Percentiles rank a stretch among this genome's conserved stretches.
These are phyloP conservation scores for Danio choprae DNA, from an alignment of 2,797 vertebrate species.

Conservation along the genomic window DNA sequence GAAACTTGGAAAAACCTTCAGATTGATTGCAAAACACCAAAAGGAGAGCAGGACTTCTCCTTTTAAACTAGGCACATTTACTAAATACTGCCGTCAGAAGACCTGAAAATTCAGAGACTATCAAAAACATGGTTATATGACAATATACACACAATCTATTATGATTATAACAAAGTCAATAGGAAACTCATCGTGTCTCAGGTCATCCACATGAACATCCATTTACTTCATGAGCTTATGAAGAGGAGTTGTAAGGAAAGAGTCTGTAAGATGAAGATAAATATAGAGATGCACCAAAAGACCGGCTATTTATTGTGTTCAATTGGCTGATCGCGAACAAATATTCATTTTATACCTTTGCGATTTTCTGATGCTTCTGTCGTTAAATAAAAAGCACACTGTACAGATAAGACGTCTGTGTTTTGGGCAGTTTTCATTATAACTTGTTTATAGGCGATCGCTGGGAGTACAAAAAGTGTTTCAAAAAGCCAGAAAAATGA, in stretches of 20 bases:
- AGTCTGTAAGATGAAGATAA: slow-evolving; percentile 11
- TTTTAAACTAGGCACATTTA: slow-evolving; percentile 80
- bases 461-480: no score
- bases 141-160: slow-evolving; percentile 24
- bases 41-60: slow-evolving; percentile 54
- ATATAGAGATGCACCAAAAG: neutral
- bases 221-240: slow-evolving; percentile 20
- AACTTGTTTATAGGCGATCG: no score
- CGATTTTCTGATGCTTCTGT: no score
- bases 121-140: slow-evolving; percentile 60
- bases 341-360: no score
- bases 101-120: slow-evolving; percentile 70
- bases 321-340: no score
- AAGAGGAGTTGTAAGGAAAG: slow-evolving; percentile 13
- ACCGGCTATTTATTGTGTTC: no score
- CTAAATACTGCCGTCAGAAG: slow-evolving; percentile 77
- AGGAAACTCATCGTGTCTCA: slow-evolving; percentile 13
- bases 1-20: slow-evolving; percentile 77
- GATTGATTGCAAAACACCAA: slow-evolving; percentile 74
- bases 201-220: slow-evolving; percentile 16
- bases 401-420: no score
- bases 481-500: no score
- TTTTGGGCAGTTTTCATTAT: no score
- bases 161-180: slow-evolving; percentile 22
- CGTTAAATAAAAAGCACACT: no score